phyloP scores from a whole-genome alignment of 2,797 vertebrate species.

The Nothura maculosa region DNA sequence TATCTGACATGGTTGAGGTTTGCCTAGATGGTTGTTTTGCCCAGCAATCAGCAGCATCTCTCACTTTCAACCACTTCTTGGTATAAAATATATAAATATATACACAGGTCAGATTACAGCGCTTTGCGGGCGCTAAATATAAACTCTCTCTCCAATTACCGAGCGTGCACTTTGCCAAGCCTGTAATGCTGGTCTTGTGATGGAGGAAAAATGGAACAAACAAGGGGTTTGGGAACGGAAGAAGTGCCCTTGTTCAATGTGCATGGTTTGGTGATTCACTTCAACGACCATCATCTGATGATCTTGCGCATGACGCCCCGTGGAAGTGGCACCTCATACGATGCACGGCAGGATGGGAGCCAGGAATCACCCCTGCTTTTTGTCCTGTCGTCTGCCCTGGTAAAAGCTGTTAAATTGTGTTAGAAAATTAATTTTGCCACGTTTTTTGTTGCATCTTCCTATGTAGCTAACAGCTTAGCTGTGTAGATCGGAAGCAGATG shows the following conservation, averaged over 20 bases:
- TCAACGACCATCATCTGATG: background rate
- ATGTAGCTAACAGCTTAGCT: background rate
- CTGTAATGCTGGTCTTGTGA: fast-evolving
- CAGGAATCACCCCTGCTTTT: background rate
- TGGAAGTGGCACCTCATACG: background rate
- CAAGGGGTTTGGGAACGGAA: background rate
- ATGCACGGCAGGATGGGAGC: background rate
- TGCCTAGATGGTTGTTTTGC: background rate
- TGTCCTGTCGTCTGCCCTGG: background rate
- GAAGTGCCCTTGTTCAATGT: background rate
- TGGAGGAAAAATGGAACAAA: background rate
- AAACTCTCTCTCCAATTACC: background rate
- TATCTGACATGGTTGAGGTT: background rate
- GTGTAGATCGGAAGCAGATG: background rate
- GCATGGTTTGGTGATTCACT: background rate
- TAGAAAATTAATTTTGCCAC: background rate
- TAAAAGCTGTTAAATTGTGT: background rate
- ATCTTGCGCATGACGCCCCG: background rate
- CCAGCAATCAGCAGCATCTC: background rate
- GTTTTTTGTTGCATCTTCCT: background rate
- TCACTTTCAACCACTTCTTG: background rate
- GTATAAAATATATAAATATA: background rate
- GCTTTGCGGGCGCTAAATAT: background rate
- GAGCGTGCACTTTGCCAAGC: background rate
- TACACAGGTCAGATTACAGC: background rate